Evolutionary conservation across 2,113 vertebrate species (phyloP).

Genomic region (Peromyscus maniculatus): DNA sequence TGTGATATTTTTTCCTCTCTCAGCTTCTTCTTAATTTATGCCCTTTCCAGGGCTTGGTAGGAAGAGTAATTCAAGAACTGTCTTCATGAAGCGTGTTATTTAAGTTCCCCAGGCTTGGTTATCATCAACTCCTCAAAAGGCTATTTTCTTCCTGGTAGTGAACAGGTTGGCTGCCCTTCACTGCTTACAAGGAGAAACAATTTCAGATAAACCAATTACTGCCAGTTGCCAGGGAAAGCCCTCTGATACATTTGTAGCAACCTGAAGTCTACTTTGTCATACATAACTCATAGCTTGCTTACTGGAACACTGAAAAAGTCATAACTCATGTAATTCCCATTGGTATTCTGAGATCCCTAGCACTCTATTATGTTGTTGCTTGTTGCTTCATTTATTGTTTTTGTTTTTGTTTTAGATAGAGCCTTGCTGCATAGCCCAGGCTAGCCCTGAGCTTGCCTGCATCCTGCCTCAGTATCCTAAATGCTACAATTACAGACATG

Average conservation of each 20-base stretch:
- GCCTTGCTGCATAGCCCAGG: not conserved
- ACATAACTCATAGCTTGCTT: conserved; percentile 33
- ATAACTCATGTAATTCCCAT: not conserved
- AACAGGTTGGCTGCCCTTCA: not conserved
- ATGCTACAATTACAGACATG: not conserved
- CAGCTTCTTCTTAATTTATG: not conserved
- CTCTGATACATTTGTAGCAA: not conserved
- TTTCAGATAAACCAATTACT: conserved; percentile 8
- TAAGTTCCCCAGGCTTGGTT: not conserved
- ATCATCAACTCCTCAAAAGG: not conserved
- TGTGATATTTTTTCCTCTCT: not conserved
- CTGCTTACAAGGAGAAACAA: not conserved
- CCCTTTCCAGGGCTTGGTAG: not conserved
- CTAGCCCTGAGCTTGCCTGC: not conserved
- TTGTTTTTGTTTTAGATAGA: not conserved
- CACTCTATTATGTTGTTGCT: not conserved
- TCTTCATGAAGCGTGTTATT: not conserved
- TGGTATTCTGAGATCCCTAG: not conserved
- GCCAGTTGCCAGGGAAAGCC: not conserved
- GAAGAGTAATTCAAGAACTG: conserved; percentile 47
- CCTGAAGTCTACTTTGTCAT: not conserved
- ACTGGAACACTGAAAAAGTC: not conserved
- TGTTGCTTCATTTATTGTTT: not conserved
- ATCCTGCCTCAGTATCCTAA: not conserved
- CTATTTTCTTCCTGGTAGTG: not conserved